Evolutionary conservation across 2,888 invertebrate genomes (phyloP), one percentile per base, ranked within the genome.

Genomic region (Ochlodes sylvanus): DNA sequence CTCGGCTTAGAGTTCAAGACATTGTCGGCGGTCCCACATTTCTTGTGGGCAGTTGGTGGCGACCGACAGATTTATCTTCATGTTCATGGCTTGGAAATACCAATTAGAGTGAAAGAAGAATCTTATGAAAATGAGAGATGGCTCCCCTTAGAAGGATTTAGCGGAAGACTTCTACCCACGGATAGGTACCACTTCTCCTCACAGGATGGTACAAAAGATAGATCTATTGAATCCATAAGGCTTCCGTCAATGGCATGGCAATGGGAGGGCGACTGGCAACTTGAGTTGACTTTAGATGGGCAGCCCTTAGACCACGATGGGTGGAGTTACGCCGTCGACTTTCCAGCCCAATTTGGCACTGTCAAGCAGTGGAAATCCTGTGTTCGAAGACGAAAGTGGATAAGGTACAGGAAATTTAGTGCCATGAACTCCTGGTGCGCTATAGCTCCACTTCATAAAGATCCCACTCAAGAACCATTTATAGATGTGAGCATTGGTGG

Each of bases 161-260:
- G 97, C 70, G 95, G 96, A 55, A 95, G 96, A 70, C 89, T 98
- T 50, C 89, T 98, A 44, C 98, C 98, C 12, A 98, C 98, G 17
- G 98, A 98, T 85, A 95, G 98, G 72, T 96, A 96, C 79, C 96
- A 95, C 78, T 98, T 97, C 93, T 98, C 98, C 14, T 97, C 96
- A 76, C 95, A 95, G 77, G 97, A 98, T 94, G 98, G 98, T 7
- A 95, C 95, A 9, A 94, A 95, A 42, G 96, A 97, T 78, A 94
- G 97, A 69, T 95, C 96, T 41, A 96, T 97, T 73, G 96, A 97
- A 77, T 96, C 95, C 84, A 97, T 98, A 70, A 94, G 97, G 71
- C 89, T 98, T 57, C 98, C 98, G 7, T 98, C 98, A 0, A 97
- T 98, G 96, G 98, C 98, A 15, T 99, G 98, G 98, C 97, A 98